Evolutionary conservation across 2,113 vertebrate genomes (phyloP), one percentile per base, ranked within the genome.

Genomic region (Meleagris gallopavo): DNA sequence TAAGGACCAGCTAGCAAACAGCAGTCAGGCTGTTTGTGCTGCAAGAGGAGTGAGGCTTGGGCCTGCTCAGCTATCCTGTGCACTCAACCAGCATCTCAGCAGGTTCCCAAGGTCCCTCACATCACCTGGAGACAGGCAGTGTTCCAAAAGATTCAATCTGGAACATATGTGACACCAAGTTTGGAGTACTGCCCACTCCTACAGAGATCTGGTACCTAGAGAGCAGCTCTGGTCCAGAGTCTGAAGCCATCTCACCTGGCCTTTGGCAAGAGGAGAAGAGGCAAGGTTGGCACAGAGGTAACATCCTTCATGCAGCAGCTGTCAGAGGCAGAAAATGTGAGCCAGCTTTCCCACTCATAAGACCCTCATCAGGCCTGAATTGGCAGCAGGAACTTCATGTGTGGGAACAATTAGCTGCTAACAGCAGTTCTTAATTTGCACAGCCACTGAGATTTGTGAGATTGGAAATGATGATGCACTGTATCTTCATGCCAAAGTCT

Each of bases 391-490:
- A 91, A 57, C 50, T 55, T 71, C 43, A 16, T 52, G 27, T 41
- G 25, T 62, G 62, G 55, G 17, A 79, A 55, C 50, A 61, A 81
- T 38, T 78, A 88, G 6, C 36, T 71, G 12, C 40, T 75, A 91
- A 41, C 17, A 80, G 54, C 0, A 0, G 34, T 29, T 87, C 71
- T 74, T 75, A 55, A 78, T 52, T 82, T 75, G 78, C 50, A 70
- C 13, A 36, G 9, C 25, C 27, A 43, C n/a, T 66, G 70, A 79
- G 61, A 50, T 85, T 48, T 77, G 22, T 73, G 48, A 81, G 61
- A 73, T 29, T 79, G 86, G 83, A 88, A 61, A 66, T 58, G 40
- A 77, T 57, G 19, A 45, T 60, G 30, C 36, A n/a, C 65, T 83
- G 34, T 36, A 75, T 52, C 57, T 34, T 27, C 1, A 0, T 83